Conservation (phyloP, 2,113 vertebrate species). For the Dendropsophus ebraccatus region DNA sequence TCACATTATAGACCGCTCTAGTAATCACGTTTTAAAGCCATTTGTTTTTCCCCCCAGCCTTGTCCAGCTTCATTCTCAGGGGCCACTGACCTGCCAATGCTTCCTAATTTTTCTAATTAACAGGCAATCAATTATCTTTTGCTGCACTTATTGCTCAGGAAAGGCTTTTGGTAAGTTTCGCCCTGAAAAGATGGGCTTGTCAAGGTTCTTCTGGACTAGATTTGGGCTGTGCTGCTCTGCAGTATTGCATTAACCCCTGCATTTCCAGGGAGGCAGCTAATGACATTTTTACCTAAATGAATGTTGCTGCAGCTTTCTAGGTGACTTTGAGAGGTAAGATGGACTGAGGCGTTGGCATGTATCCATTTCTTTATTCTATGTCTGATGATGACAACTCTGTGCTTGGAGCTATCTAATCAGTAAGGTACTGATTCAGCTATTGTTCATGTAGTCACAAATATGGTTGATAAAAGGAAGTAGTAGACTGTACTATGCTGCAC, state of each 20-base stretch:
- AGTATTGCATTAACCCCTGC: neutral
- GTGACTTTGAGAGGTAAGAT: neutral
- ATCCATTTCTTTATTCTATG: neutral
- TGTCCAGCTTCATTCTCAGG: constrained; percentile 9
- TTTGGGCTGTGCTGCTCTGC: neutral
- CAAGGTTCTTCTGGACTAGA: neutral
- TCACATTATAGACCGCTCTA: constrained; percentile 22
- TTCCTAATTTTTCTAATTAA: constrained; percentile 29
- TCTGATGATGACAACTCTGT: too few species aligned
- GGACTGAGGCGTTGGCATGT: neutral
- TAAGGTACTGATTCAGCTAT: too few species aligned
- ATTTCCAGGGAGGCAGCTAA: neutral
- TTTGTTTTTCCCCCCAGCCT: neutral
- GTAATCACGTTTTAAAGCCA: constrained; percentile 16
- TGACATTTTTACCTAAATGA: neutral
- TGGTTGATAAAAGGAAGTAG: too few species aligned
- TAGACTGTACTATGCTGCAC: too few species aligned
- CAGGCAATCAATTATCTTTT: constrained; percentile 26
- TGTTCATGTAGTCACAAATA: too few species aligned
- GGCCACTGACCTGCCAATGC: neutral
- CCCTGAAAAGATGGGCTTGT: neutral
- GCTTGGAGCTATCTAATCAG: too few species aligned
- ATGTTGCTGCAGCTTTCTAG: neutral
- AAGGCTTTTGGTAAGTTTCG: constrained; percentile 1
- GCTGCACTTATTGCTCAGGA: neutral